Percentiles rank a stretch among this genome's conserved stretches.
Conservation (phyloP, 2,113 vertebrate species). For the Rhynchomys soricoides region DNA sequence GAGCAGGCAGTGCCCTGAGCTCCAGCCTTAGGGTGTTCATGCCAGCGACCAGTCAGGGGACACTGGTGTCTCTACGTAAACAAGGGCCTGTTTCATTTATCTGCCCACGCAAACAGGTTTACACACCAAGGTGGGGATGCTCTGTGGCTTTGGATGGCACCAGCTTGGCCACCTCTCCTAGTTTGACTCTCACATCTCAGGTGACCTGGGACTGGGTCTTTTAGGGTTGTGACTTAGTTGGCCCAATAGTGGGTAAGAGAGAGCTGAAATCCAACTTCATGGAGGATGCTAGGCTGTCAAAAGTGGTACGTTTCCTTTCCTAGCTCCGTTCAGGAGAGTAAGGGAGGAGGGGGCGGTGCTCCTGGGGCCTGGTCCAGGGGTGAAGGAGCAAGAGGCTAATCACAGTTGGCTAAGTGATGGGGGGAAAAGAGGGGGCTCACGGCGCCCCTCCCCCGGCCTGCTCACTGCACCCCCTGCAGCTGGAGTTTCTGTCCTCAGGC, state of each 20-base stretch:
- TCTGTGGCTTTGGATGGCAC: not conserved
- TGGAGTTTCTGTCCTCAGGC: not conserved
- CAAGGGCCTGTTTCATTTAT: too few relatives aligned
- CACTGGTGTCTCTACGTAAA: too few relatives aligned
- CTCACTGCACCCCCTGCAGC: not conserved
- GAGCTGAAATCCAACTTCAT: fast-evolving
- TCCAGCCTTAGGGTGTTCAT: fast-evolving
- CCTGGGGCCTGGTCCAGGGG: fast-evolving
- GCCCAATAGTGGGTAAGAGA: too few relatives aligned
- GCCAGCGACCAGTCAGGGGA: not conserved
- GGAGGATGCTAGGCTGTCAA: not conserved
- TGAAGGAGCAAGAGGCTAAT: not conserved
- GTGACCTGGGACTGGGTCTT: not conserved
- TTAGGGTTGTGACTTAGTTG: not conserved
- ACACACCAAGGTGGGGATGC: not conserved
- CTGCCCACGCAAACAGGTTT: not conserved
- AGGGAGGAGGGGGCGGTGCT: not conserved
- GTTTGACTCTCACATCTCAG: too few relatives aligned
- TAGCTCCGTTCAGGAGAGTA: not conserved
- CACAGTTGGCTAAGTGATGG: fast-evolving
- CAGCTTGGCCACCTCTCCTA: fast-evolving
- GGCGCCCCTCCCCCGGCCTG: not conserved
- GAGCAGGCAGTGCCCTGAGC: fast-evolving
- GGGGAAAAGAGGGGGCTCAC: too few relatives aligned
- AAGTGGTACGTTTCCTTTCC: fast-evolving